Evolutionary conservation across 1,140 invertebrate genomes (phyloP).

Genomic region (Saxidomus purpurata): DNA sequence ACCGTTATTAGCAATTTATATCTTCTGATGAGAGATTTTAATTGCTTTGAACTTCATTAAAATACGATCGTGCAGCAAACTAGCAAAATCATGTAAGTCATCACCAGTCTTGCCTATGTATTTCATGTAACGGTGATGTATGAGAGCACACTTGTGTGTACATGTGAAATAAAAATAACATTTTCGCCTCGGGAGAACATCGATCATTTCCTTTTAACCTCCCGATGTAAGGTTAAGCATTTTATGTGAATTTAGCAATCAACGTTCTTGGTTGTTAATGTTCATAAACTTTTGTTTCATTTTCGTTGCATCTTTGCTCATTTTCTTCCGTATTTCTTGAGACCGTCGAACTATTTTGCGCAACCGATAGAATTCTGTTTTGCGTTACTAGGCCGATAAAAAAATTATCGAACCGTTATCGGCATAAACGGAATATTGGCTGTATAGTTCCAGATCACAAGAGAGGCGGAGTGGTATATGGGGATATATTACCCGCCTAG

Average conservation of each 20-base stretch:
- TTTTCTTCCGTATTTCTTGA: too few species aligned
- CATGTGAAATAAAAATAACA: slow-evolving; percentile 7
- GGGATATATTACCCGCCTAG: too few species aligned
- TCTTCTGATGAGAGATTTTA: background rate
- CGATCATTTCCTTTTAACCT: slow-evolving; percentile 9
- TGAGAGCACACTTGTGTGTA: background rate
- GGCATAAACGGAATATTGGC: too few species aligned
- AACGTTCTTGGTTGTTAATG: too few species aligned
- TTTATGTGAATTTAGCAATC: background rate
- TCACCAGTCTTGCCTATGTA: background rate
- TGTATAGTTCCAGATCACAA: too few species aligned
- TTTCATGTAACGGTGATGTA: background rate
- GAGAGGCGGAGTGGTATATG: too few species aligned
- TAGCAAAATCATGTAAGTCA: background rate
- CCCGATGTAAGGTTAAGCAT: background rate
- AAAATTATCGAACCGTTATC: too few species aligned
- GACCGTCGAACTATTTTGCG: too few species aligned
- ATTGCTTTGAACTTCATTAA: background rate
- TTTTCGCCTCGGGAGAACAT: background rate
- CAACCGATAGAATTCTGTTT: too few species aligned
- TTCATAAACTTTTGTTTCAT: too few species aligned
- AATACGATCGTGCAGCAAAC: background rate
- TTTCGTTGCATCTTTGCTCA: too few species aligned
- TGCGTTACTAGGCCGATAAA: too few species aligned
- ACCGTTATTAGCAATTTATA: background rate